Evolutionary conservation across 2,797 vertebrate species (phyloP).

Genomic region (Meriones psammophilus): DNA sequence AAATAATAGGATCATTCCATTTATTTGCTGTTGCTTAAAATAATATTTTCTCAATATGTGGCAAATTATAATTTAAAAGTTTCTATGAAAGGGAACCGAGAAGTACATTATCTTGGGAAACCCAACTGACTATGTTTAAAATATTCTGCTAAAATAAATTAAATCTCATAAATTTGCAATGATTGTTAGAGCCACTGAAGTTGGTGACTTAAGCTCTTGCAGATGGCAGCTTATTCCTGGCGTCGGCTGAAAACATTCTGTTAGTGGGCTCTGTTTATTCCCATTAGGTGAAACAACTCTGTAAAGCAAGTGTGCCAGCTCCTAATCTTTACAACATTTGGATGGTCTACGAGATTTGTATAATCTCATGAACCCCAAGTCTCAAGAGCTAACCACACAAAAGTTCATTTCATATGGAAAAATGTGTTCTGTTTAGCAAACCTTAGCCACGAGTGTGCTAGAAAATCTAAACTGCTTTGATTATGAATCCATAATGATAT

Average conservation of each 20-base stretch:
- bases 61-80: conserved; percentile 58
- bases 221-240: background rate
- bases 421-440: background rate
- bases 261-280: background rate
- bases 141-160: conserved; percentile 8
- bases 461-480: background rate
- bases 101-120: conserved; percentile 23
- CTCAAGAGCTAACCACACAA: background rate
- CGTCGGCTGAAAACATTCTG: background rate
- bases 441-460: background rate
- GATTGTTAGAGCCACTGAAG: background rate
- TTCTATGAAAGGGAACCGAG: background rate
- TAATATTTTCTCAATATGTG: conserved; percentile 41
- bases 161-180: background rate
- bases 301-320: background rate
- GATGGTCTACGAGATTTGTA: background rate
- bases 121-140: conserved; percentile 28
- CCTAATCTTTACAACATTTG: background rate
- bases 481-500: background rate
- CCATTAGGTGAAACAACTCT: background rate
- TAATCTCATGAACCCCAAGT: background rate
- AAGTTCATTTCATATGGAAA: background rate
- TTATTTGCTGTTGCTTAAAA: conserved; percentile 53
- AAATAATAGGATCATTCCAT: conserved; percentile 27
- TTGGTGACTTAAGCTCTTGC: background rate